These are phyloP conservation scores for Urocynchramus pylzowi DNA, from an alignment of 2,113 vertebrate genomes.

Conservation along the genomic window DNA sequence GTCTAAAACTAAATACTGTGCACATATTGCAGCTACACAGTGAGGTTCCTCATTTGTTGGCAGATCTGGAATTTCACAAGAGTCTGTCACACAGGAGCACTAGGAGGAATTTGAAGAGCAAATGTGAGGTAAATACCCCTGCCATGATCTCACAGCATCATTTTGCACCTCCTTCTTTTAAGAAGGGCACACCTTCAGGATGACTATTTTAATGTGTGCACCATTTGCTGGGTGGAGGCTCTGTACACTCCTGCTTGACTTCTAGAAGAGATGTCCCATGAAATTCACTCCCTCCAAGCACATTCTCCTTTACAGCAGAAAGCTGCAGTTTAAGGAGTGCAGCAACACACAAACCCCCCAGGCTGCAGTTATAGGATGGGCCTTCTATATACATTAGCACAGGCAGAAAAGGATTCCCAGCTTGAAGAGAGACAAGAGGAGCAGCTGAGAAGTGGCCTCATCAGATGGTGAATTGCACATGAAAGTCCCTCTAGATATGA, in stretches of 20 bases:
- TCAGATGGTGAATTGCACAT: not conserved
- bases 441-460: not conserved
- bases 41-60: not conserved
- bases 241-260: not conserved
- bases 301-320: not conserved
- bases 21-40: not conserved
- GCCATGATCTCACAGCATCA: not conserved
- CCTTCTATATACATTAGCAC: not conserved
- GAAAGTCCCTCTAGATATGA: not conserved
- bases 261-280: not conserved
- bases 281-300: not conserved
- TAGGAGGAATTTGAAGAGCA: not conserved
- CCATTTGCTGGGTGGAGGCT: not conserved
- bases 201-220: not conserved
- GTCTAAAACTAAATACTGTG: not conserved
- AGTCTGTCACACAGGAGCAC: not conserved
- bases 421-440: not conserved
- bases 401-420: not conserved
- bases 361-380: not conserved
- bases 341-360: not conserved
- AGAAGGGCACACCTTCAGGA: not conserved
- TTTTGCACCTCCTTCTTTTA: not conserved
- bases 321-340: not conserved
- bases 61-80: slow-evolving; percentile 3
- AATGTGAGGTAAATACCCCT: not conserved